Evolutionary conservation across 2,888 invertebrate species (phyloP).

Genomic region (Hyles lineata): DNA sequence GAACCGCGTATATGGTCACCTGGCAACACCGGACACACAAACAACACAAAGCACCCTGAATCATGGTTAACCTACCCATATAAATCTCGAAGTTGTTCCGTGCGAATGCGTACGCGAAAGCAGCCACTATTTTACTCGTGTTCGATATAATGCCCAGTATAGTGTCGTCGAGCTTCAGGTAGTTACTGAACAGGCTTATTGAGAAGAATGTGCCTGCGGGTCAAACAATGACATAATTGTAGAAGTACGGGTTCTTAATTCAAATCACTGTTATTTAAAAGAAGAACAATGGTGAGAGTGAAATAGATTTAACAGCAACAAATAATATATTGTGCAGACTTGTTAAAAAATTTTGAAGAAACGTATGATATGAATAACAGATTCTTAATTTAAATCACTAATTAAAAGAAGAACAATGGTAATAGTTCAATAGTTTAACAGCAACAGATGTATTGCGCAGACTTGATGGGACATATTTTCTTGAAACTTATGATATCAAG

Average conservation of each 20-base stretch:
- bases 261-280: background rate
- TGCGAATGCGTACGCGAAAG: slow-evolving; percentile 94
- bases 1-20: too few relatives aligned
- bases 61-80: slow-evolving; percentile 83
- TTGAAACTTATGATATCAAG: too few relatives aligned
- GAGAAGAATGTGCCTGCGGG: slow-evolving; percentile 90
- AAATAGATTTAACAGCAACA: background rate
- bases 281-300: background rate
- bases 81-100: slow-evolving; percentile 91
- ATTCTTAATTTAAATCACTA: background rate
- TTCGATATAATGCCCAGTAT: slow-evolving; percentile 94
- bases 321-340: too few relatives aligned
- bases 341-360: too few relatives aligned
- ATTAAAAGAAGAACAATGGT: background rate
- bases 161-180: slow-evolving; percentile 92
- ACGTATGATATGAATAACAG: too few relatives aligned
- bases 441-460: too few relatives aligned
- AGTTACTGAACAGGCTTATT: slow-evolving; percentile 92
- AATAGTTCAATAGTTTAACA: background rate
- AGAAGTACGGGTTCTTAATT: background rate
- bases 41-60: slow-evolving; percentile 18
- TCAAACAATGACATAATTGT: slow-evolving; percentile 22
- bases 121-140: slow-evolving; percentile 92
- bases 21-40: background rate
- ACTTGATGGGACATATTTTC: too few relatives aligned